Conservation (phyloP, 2,113 vertebrate genomes). For the Ginglymostoma cirratum region DNA sequence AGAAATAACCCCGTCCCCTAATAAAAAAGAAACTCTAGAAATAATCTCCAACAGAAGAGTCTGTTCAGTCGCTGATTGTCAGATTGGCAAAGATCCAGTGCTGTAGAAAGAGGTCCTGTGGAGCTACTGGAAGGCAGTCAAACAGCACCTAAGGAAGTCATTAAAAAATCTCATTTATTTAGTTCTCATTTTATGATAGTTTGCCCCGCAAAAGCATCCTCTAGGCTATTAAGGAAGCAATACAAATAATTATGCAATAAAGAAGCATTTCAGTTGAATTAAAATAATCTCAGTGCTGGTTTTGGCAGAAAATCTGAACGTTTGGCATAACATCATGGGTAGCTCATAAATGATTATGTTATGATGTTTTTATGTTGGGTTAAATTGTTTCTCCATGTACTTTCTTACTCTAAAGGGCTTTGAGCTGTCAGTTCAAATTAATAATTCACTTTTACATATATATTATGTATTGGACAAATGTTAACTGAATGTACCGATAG, state of each 20-base stretch:
- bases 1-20: slow-evolving; percentile 59
- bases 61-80: slow-evolving; percentile 69
- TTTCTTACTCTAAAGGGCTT: slow-evolving; percentile 35
- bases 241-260: slow-evolving; percentile 34
- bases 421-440: slow-evolving; percentile 34
- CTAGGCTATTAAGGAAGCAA: slow-evolving; percentile 40
- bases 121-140: slow-evolving; percentile 53
- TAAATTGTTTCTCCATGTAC: slow-evolving; percentile 33
- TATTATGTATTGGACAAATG: background rate
- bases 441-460: slow-evolving; percentile 28
- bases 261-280: slow-evolving; percentile 36
- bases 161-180: slow-evolving; percentile 51
- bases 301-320: slow-evolving; percentile 18
- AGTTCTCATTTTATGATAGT: slow-evolving; percentile 48
- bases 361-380: slow-evolving; percentile 35
- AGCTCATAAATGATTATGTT: slow-evolving; percentile 36
- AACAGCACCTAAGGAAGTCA: slow-evolving; percentile 59
- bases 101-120: slow-evolving; percentile 45
- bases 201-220: slow-evolving; percentile 45
- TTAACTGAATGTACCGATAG: background rate
- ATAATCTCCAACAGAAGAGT: slow-evolving; percentile 66
- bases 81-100: slow-evolving; percentile 68
- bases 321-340: slow-evolving; percentile 29
- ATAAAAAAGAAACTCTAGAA: slow-evolving; percentile 61
- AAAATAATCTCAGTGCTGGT: slow-evolving; percentile 23